Evolutionary conservation across 2,888 invertebrate genomes (phyloP), one percentile per base, ranked within the genome.

Genomic region (Crepidodera aurea): DNA sequence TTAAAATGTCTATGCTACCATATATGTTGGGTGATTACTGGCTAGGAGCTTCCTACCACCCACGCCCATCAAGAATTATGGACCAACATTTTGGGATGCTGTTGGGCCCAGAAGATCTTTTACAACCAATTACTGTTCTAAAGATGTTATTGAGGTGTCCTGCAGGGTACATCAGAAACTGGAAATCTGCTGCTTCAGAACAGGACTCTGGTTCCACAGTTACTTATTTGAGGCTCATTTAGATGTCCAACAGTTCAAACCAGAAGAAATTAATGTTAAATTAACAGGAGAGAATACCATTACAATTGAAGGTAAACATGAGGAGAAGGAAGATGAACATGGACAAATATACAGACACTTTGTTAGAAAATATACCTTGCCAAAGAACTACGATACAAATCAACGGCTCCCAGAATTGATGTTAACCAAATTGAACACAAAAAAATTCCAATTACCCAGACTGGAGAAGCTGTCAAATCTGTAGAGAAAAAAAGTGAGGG

Each of bases 291-390:
- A 91, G 4, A 76, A 88, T 66, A 84, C 84, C 58, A 85, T 93
- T 22, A 84, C 88, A 50, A 84, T 91, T n/a, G 90, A 93, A 78
- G 93, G 90, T 0, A 91, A 88, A 76, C 93, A 91, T 75, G 91
- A 91, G 72, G 88, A 92, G 65, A 89, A 88, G 70, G 85, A 86
- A 44, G 91, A 91, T 68, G 87, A 88, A 12, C 89, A 90, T 71
- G 92, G 92, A 0, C 89, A 85, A 77, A 87, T 92, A 10, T 87
- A 88, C 39, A 85, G 92, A 58, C 90, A 92, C 69, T 92, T 93
- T 72, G 86, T 89, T 65, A 84, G 93, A 27, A 85, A 89, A 62
- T 93, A 92, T 76, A 76, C 86, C 48, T 76, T 93, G 50, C 93
- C 93, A 0, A 87, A 89, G 71, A 90, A 88, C 0, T 90, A 89